These are phyloP conservation scores for Haliclona indistincta DNA, from an alignment of 37 sponge, comb jelly and placozoan genomes.

Conservation along the genomic window DNA sequence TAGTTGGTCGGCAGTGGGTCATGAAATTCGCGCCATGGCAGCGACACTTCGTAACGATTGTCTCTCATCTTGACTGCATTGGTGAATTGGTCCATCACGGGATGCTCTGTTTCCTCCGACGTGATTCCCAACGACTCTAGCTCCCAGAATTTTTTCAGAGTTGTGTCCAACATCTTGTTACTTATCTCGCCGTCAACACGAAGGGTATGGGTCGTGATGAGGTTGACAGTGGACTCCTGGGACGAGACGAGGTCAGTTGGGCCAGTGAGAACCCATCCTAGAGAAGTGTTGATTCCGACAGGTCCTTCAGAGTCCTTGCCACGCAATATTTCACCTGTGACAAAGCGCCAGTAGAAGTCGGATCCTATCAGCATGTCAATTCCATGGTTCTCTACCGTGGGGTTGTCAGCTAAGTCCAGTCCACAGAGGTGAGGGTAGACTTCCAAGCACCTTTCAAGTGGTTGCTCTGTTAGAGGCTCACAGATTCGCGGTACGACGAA, in stretches of 20 bases:
- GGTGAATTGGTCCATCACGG: conserved; percentile 16
- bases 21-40: conserved; percentile 44
- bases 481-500: conserved; percentile 31
- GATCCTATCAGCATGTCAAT: conserved; percentile 26
- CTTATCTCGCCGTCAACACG: not conserved
- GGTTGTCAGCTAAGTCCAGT: conserved; percentile 17
- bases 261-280: conserved; percentile 22
- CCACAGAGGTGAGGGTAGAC: conserved; percentile 12
- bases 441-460: conserved; percentile 4
- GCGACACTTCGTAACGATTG: conserved; percentile 28
- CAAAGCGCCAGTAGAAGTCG: conserved; percentile 17
- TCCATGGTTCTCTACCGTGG: not conserved
- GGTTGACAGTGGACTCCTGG: not conserved
- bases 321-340: conserved; percentile 6
- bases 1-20: conserved; percentile 24
- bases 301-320: conserved; percentile 21
- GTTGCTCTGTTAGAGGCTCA: conserved; percentile 16
- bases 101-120: not conserved
- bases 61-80: conserved; percentile 8
- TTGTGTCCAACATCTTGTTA: not conserved
- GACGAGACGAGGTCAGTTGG: not conserved
- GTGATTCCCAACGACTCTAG: conserved; percentile 29
- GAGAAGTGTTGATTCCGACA: not conserved
- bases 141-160: conserved; percentile 21
- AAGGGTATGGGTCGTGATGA: conserved; percentile 14